Base-by-base conservation (phyloP, 2,888 invertebrate species). In the Eumacrocentrus americanus region DNA sequence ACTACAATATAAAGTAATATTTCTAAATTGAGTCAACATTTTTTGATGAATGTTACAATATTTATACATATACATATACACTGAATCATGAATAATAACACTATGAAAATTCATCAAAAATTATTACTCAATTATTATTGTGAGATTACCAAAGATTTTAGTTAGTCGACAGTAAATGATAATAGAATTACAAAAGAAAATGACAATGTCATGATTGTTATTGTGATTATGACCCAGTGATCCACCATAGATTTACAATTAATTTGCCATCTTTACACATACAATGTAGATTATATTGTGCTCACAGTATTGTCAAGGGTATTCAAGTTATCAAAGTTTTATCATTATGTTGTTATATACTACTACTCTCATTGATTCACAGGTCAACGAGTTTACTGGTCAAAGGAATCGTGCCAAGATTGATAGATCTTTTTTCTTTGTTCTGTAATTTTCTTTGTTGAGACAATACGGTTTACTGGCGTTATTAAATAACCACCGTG, bases 281-380 rank as follows among this genome's bases (percentile, higher is more conserved):
- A 51, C 38, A 38, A 51, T 6, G 37, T 37, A 22, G 29, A 51
- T 18, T 22, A 51, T 51, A 38, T 51, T 16, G 51, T 51, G 51
- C 38, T 51, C 37, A 38, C 22, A 37, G 38, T 51, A 51, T 51
- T 37, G 51, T 51, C 14, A 22, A 38, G 22, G 37, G 20, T 23
- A 37, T 51, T n/a, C 2, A 14, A 38, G 9, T 22, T 14, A n/a
- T 40, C 14, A 23, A 16, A 53, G 14, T 22, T 53, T 42, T 29
- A 5, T 14, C 9, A 42, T 7, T 23, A 25, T 42, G 42, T 46
- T 46, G 5, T n/a, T 46, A 12, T 48, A 42, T 52, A 12, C 12
- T 52, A n/a, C n/a, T n/a, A n/a, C n/a, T n/a, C n/a, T 48, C 12
- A 48, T 47, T 47, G 50, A 48, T 59, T 18, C 35, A 55, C 52